Percentiles rank a stretch among this genome's conserved stretches.
These are phyloP conservation scores for Mycetomoellerius zeteki DNA, from an alignment of 1,140 invertebrate genomes.

Conservation along the genomic window DNA sequence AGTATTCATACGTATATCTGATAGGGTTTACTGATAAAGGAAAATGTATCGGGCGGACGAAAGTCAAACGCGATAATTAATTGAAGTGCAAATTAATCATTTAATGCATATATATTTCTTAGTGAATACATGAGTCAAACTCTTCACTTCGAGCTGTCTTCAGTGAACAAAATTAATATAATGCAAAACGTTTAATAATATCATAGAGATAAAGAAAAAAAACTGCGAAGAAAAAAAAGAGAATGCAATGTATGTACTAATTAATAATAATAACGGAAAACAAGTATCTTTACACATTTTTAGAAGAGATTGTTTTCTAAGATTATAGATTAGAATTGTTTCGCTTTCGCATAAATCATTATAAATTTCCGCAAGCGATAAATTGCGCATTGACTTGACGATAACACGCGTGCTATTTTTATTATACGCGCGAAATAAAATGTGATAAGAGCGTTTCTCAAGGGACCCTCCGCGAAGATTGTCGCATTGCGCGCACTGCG, in stretches of 20 bases:
- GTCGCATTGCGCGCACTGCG: not conserved
- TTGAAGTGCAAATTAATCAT: no score
- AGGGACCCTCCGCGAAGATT: conserved; percentile 7
- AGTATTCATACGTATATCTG: not conserved
- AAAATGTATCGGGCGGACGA: no score
- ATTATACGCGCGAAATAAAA: not conserved
- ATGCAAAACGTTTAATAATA: not conserved
- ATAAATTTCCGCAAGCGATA: conserved; percentile 26
- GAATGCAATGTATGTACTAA: not conserved
- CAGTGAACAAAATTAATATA: no score
- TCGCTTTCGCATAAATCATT: conserved; percentile 14
- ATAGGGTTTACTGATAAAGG: not conserved
- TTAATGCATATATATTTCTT: no score
- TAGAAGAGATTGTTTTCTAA: not conserved
- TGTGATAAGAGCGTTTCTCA: conserved; percentile 3
- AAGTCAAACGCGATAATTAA: no score
- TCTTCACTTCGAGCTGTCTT: no score
- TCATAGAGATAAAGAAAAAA: not conserved
- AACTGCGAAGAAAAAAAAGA: not conserved
- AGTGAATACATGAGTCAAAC: no score
- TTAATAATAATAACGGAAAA: not conserved
- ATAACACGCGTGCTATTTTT: conserved; percentile 22
- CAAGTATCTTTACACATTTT: not conserved
- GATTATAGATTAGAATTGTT: not conserved
- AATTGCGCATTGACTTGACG: conserved; percentile 11